A percentile compares a stretch with the other conserved stretches of the same genome.
Evolutionary conservation across 2,888 invertebrate species (phyloP).

Genomic region (Hirtodrosophila cameraria): DNA sequence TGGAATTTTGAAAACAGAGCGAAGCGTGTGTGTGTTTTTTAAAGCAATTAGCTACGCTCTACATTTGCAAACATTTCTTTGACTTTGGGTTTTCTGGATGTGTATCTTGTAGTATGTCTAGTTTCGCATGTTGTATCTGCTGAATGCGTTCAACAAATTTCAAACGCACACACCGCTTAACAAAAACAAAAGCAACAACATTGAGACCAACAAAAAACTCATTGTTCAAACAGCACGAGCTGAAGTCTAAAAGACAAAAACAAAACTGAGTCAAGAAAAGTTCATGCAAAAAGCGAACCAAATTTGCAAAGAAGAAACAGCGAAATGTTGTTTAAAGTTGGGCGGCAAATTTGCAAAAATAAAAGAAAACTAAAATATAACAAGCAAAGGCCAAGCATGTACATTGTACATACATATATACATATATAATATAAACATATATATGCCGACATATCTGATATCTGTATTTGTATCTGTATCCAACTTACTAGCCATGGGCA

Average conservation of each 20-base stretch:
- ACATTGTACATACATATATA: conserved; percentile 19
- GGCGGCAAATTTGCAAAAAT: conserved; percentile 60
- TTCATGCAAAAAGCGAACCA: conserved; percentile 15
- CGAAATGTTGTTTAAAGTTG: conserved; percentile 42
- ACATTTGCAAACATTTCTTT: conserved; percentile 33
- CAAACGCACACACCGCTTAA: conserved; percentile 54
- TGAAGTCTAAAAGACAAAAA: conserved; percentile 5
- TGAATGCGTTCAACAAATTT: conserved; percentile 44
- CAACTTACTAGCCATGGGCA: conserved; percentile 58
- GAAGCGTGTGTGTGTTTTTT: conserved; percentile 11
- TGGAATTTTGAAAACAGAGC: conserved; percentile 8
- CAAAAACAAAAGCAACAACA: neutral
- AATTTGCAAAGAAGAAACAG: conserved; percentile 41
- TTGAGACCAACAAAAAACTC: conserved; percentile 18
- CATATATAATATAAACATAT: conserved; percentile 22
- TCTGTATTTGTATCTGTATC: conserved; percentile 59
- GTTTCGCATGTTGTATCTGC: conserved; percentile 13
- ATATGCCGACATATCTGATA: conserved; percentile 36
- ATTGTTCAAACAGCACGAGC: conserved; percentile 66
- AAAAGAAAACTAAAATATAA: conserved; percentile 22
- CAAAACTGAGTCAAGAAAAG: conserved; percentile 44
- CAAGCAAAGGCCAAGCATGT: conserved; percentile 43
- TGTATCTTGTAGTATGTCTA: conserved; percentile 17
- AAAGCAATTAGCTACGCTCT: conserved; percentile 61
- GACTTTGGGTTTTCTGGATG: conserved; percentile 19